Conservation (phyloP, 2,113 vertebrate species). For the Clarias macrocephalus region DNA sequence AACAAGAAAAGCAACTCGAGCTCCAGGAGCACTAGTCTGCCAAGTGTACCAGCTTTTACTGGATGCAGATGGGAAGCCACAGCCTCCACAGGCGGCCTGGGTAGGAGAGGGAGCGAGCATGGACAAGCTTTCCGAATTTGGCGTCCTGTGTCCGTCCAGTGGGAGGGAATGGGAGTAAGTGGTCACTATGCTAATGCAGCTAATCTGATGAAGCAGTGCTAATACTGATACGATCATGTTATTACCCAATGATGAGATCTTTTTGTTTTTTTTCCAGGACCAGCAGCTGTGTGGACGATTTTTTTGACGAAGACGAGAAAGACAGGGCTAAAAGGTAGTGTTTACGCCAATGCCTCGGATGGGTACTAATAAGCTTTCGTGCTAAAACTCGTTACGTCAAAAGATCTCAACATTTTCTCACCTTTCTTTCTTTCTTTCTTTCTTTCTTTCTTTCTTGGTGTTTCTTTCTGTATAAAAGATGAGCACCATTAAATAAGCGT, state of each 20-base stretch:
- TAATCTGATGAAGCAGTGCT: background rate
- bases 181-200: background rate
- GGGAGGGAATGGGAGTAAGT: slow-evolving; percentile 80
- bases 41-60: slow-evolving; percentile 43
- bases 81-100: slow-evolving; percentile 67
- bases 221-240: background rate
- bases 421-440: background rate
- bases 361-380: background rate
- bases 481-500: background rate
- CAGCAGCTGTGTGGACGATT: slow-evolving; percentile 83
- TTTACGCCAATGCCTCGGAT: background rate
- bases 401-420: background rate
- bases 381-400: slow-evolving; percentile 10
- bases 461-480: background rate
- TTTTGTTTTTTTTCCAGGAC: slow-evolving; percentile 66
- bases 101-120: slow-evolving; percentile 76
- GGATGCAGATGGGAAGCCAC: slow-evolving; percentile 67
- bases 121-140: slow-evolving; percentile 78
- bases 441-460: background rate
- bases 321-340: slow-evolving; percentile 92
- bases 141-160: slow-evolving; percentile 71
- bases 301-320: slow-evolving; percentile 93
- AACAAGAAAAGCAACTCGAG: background rate
- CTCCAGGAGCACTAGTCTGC: slow-evolving; percentile 5
- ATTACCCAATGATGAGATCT: background rate